These are phyloP conservation scores for Acomys russatus DNA, from an alignment of 2,797 vertebrate species.

Conservation along the genomic window DNA sequence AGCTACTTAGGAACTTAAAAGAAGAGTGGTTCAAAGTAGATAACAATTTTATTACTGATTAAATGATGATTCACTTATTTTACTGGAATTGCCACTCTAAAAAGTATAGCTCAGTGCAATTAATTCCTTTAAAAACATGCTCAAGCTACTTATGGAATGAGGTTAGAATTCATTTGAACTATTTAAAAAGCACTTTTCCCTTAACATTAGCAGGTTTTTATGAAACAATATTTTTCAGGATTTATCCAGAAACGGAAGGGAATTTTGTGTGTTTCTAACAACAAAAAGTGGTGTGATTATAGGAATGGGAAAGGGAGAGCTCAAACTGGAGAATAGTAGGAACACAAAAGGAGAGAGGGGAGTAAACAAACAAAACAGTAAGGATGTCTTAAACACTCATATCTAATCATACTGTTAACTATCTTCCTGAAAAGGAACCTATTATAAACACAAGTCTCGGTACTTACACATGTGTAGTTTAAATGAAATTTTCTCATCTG, in stretches of 20 bases:
- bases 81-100: neutral
- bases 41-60: constrained; percentile 19
- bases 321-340: neutral
- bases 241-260: constrained; percentile 32
- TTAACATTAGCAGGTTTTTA: constrained; percentile 36
- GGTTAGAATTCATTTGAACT: constrained; percentile 23
- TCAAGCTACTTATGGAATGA: constrained; percentile 10
- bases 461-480: neutral
- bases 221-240: constrained; percentile 35
- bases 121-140: constrained; percentile 5
- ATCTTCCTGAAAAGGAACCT: neutral
- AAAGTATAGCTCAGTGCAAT: neutral
- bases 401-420: neutral
- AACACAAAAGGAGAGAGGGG: neutral
- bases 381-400: neutral
- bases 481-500: neutral
- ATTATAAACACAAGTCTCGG: neutral
- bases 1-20: neutral
- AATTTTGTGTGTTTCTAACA: constrained; percentile 59
- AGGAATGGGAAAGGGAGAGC: neutral
- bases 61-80: neutral
- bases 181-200: constrained; percentile 39
- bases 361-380: neutral
- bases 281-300: neutral
- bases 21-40: neutral